Conservation (phyloP, 2,113 vertebrate genomes). For the Microcebus jonahi region DNA sequence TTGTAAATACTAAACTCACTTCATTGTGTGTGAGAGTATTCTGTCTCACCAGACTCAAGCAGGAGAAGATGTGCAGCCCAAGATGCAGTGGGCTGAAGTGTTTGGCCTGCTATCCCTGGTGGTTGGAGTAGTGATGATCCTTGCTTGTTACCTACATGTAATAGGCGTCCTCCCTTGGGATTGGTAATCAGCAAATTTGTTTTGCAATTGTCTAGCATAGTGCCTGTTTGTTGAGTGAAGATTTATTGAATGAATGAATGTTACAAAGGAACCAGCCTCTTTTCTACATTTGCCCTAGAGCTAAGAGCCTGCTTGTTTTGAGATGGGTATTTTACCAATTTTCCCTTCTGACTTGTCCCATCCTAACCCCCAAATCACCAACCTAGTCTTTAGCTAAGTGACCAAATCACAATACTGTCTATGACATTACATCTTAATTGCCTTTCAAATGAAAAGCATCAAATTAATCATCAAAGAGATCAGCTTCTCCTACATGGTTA, state of each 20-base stretch:
- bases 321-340: background rate
- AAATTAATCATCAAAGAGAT: constrained; percentile 1
- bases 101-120: background rate
- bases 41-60: background rate
- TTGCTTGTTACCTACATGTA: background rate
- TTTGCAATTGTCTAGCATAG: background rate
- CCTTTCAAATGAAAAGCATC: background rate
- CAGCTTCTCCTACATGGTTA: background rate
- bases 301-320: background rate
- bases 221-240: constrained; percentile 13
- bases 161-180: background rate
- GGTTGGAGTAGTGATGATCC: background rate
- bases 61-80: background rate
- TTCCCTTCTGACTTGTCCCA: background rate
- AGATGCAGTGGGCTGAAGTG: background rate
- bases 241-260: background rate
- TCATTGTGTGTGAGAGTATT: too few relatives aligned
- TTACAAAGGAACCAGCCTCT: background rate
- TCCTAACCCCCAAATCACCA: background rate
- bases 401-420: background rate
- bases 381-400: background rate
- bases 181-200: background rate
- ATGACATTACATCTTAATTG: constrained; percentile 9
- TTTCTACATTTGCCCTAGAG: background rate
- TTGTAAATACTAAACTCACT: background rate